Percentiles rank a stretch among this genome's conserved stretches.
These are phyloP conservation scores for Helicorthomorpha holstii DNA, from an alignment of 1,140 invertebrate genomes.

Conservation along the genomic window DNA sequence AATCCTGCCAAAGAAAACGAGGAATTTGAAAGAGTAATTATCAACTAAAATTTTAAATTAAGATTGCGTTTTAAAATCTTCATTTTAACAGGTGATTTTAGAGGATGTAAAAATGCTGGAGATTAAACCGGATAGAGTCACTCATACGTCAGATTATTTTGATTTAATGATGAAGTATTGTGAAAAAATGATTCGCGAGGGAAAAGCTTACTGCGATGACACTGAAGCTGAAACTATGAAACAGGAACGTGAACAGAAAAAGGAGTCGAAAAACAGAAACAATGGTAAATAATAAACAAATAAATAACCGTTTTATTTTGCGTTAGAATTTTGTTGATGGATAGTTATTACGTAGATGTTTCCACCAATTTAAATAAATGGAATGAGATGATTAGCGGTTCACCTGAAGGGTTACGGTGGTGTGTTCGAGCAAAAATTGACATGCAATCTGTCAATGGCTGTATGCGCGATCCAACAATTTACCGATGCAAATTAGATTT, in stretches of 20 bases:
- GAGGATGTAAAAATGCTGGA: conserved; percentile 83
- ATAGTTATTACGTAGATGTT: conserved; percentile 36
- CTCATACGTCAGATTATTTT: conserved; percentile 95
- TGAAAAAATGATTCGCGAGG: conserved; percentile 68
- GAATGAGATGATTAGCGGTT: conserved; percentile 88
- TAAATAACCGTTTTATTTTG: background rate
- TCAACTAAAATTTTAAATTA: background rate
- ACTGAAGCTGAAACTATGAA: conserved; percentile 92
- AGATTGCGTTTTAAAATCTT: conserved; percentile 3
- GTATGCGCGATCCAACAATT: conserved; percentile 96
- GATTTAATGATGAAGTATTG: conserved; percentile 76
- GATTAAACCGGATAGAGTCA: conserved; percentile 82
- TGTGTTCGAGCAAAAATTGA: conserved; percentile 96
- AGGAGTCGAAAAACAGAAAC: conserved; percentile 67
- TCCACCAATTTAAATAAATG: conserved; percentile 78
- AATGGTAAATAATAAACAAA: conserved; percentile 57
- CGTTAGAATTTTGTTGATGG: background rate
- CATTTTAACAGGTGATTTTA: conserved; percentile 54
- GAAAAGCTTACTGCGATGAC: conserved; percentile 91
- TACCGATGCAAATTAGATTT: conserved; percentile 93
- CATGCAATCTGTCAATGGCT: conserved; percentile 91
- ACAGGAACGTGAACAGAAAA: conserved; percentile 71
- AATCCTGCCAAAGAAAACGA: conserved; percentile 98
- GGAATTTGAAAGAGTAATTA: conserved; percentile 75
- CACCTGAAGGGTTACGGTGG: conserved; percentile 56